Base-by-base conservation (phyloP, 2,797 vertebrate species). In the Echiichthys vipera region DNA sequence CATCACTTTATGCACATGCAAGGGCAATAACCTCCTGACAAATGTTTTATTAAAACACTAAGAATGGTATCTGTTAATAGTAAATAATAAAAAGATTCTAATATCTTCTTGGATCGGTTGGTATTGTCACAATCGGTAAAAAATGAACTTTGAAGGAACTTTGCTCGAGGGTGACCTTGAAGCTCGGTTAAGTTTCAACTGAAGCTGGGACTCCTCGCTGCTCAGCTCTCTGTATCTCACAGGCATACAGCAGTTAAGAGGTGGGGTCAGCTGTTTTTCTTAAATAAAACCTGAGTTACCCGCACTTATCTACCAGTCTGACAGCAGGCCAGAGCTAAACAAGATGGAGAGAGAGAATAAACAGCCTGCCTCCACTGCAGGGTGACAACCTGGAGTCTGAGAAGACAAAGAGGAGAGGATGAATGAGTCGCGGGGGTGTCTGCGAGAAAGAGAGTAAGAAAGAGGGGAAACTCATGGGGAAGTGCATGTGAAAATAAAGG, bases 321-420 rank as follows among this genome's bases (percentile, higher is more conserved):
- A 91, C 90, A 89, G 84, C 85, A 64, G 78, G 77, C 77, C 74
- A 55, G 59, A 76, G 77, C 78, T 90, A 91, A 91, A 67, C 85
- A 91, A 91, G 88, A 92, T 89, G 77, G 87, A 92, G 86, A 84
- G 89, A 81, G 87, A 86, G 85, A 89, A 89, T 92, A 86, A 89
- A 69, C 78, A 74, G 80, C 32, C 78, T 70, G 46, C 65, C 61
- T 83, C 79, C 67, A 78, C 88, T 87, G 83, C 89, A 82, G 87
- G 81, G 71, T 74, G 59, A 77, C 84, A 84, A 84, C 58, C 71
- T 45, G 65, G 55, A 81, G 77, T 77, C 84, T 85, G 37, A 75
- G 77, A 73, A 88, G 81, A 85, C 85, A 78, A 82, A 84, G 83
- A 86, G 84, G 53, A 71, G 64, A 84, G 78, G 83, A 87, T 88